Percentiles rank a stretch among this genome's conserved stretches.
Evolutionary conservation across 2,113 vertebrate genomes (phyloP).

Genomic region (Corynorhinus townsendii): DNA sequence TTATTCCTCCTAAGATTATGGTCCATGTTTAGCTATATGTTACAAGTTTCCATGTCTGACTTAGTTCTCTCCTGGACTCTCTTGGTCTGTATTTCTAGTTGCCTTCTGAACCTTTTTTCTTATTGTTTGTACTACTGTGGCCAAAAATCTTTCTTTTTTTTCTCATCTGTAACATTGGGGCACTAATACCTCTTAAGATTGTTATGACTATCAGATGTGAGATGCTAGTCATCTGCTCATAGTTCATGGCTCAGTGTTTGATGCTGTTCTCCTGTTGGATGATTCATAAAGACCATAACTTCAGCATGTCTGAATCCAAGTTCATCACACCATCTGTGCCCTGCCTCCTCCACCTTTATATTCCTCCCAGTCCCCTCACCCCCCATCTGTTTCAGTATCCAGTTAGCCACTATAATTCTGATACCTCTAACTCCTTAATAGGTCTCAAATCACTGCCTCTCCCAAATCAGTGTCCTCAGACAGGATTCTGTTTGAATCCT

Average conservation of each 20-base stretch:
- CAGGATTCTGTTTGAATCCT: not conserved
- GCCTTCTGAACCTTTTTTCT: not conserved
- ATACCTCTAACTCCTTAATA: not conserved
- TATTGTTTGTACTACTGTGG: not conserved
- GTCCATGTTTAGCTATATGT: rapidly evolving
- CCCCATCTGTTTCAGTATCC: not conserved
- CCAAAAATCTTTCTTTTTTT: not conserved
- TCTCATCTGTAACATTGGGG: not conserved
- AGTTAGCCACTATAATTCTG: not conserved
- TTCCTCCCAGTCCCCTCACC: not conserved
- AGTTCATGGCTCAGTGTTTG: rapidly evolving
- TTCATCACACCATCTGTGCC: not conserved
- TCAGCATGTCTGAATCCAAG: not conserved
- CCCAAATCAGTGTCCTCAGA: not conserved
- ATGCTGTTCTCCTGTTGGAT: not conserved
- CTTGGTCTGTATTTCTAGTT: not conserved
- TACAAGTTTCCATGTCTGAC: not conserved
- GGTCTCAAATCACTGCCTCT: not conserved
- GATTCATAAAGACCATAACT: not conserved
- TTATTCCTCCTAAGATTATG: rapidly evolving
- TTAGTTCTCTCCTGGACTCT: not conserved
- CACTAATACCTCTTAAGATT: not conserved
- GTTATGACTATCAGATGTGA: not conserved
- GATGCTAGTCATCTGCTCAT: not conserved
- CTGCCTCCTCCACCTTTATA: not conserved